phyloP scores from a whole-genome alignment of 2,113 vertebrate genomes.

The Semnopithecus entellus region DNA sequence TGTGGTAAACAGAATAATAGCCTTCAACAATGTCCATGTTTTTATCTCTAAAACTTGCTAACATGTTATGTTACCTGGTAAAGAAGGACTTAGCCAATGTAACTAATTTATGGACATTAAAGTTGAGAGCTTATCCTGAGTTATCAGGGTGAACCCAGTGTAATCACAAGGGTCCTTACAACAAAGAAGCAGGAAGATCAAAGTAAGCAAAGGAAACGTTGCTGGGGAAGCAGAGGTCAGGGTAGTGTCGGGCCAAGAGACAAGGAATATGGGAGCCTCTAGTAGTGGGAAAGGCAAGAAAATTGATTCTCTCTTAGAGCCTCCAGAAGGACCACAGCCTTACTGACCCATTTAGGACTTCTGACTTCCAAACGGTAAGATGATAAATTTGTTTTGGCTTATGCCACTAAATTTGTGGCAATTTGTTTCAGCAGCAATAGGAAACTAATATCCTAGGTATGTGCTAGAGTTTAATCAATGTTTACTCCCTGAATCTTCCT shows the following conservation, averaged over 20 bases:
- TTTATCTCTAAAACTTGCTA: neutral
- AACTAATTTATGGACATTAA: neutral
- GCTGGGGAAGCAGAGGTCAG: no score
- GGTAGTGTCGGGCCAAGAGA: no score
- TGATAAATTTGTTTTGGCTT: neutral
- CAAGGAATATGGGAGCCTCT: no score
- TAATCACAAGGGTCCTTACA: neutral
- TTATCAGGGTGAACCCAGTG: neutral
- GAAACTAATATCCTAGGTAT: neutral
- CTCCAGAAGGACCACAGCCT: no score
- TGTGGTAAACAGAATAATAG: neutral
- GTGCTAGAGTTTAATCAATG: neutral
- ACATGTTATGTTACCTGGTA: neutral
- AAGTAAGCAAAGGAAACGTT: neutral
- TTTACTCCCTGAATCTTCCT: neutral
- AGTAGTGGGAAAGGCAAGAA: no score
- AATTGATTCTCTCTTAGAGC: no score
- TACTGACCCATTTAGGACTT: neutral
- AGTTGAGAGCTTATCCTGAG: neutral
- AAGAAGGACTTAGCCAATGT: neutral
- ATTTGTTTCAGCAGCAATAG: neutral
- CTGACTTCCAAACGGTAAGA: neutral
- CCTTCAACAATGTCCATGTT: neutral
- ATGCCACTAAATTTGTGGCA: neutral
- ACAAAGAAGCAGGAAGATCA: neutral